Percentiles rank a stretch among this genome's conserved stretches.
These are phyloP conservation scores for Nesometra sesokonis DNA, from an alignment of 35 echinoderm and acorn worm species.

Conservation along the genomic window DNA sequence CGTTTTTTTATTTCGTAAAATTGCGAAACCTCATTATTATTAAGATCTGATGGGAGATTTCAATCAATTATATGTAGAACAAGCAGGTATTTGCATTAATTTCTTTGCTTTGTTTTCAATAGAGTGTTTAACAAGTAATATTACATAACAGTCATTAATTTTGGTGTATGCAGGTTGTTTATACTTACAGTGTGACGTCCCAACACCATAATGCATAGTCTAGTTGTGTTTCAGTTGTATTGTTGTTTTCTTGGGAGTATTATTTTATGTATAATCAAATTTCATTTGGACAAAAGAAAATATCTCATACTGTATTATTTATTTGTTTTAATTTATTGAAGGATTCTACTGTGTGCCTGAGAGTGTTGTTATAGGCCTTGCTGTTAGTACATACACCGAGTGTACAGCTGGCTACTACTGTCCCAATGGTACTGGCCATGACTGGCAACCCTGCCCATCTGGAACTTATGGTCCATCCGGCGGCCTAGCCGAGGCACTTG, in stretches of 20 bases:
- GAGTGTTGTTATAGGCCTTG: constrained; percentile 54
- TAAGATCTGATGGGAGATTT: too few species aligned
- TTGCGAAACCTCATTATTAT: too few species aligned
- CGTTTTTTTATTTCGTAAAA: too few species aligned
- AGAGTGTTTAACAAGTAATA: too few species aligned
- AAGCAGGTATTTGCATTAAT: too few species aligned
- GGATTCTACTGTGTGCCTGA: constrained; percentile 94
- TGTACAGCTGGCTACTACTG: constrained; percentile 77
- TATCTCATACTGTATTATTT: background rate
- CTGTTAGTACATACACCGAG: constrained; percentile 31
- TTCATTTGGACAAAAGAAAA: background rate
- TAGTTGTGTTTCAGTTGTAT: too few species aligned
- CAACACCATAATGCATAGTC: too few species aligned
- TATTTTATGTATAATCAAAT: background rate
- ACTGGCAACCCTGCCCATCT: constrained; percentile 85
- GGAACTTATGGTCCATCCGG: constrained; percentile 50
- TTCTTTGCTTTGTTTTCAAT: too few species aligned
- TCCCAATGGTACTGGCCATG: constrained; percentile 89
- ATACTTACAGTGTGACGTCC: too few species aligned
- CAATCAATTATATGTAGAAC: too few species aligned
- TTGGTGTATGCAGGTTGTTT: too few species aligned
- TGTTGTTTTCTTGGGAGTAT: background rate
- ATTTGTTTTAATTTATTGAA: background rate
- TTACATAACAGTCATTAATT: too few species aligned
- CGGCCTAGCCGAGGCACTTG: constrained; percentile 43